Conservation (phyloP, 2,888 invertebrate species). For the Drosophila atripex region DNA sequence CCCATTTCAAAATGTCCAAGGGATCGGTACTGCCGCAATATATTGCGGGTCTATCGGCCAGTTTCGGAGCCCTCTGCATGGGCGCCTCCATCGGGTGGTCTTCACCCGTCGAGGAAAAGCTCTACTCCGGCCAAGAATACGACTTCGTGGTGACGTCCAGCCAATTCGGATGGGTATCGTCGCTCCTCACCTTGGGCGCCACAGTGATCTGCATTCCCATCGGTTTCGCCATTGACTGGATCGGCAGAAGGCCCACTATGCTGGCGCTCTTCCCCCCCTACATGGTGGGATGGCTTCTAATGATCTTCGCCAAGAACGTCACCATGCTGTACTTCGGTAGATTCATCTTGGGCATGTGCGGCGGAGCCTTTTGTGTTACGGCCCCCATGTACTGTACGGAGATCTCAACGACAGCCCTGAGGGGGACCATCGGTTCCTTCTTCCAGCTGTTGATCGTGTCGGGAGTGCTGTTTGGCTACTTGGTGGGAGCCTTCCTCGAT, state of each 20-base stretch:
- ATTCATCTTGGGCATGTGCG: conserved; percentile 74
- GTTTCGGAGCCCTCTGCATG: conserved; percentile 72
- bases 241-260: conserved; percentile 88
- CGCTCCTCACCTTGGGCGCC: conserved; percentile 88
- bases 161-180: conserved; percentile 88
- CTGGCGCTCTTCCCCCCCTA: conserved; percentile 86
- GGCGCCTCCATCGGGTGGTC: conserved; percentile 71
- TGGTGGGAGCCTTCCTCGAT: conserved; percentile 84
- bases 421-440: conserved; percentile 92
- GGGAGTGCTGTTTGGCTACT: conserved; percentile 91
- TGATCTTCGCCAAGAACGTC: conserved; percentile 88
- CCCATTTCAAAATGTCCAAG: conserved; percentile 44
- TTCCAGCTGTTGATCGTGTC: conserved; percentile 92
- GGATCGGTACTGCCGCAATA: conserved; percentile 66
- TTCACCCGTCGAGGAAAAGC: conserved; percentile 58
- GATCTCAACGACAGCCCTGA: conserved; percentile 90
- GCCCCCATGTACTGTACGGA: conserved; percentile 93
- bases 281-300: conserved; percentile 89
- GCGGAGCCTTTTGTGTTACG: conserved; percentile 90
- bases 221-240: conserved; percentile 87
- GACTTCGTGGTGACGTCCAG: conserved; percentile 84
- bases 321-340: conserved; percentile 74
- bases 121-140: conserved; percentile 64
- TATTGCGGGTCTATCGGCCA: conserved; percentile 67
- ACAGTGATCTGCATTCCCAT: conserved; percentile 88